Conservation (phyloP, 30 jellyfish, hydroid and myxozoan genomes). For the Pseudorhiza aurosa region DNA sequence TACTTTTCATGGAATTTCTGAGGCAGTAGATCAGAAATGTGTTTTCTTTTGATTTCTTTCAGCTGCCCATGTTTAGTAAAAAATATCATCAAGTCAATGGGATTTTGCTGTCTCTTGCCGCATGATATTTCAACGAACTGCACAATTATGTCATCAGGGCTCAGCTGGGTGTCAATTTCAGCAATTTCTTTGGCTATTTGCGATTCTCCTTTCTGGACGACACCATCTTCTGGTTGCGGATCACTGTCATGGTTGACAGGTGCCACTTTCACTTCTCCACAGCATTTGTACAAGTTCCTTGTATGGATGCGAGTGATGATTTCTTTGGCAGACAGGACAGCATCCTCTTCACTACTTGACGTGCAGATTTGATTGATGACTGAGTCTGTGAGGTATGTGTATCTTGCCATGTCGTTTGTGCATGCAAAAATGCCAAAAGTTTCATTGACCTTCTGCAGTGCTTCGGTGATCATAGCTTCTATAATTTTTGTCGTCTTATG, state of each 20-base stretch:
- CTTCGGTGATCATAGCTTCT: constrained; percentile 78
- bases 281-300: constrained; percentile 56
- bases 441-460: constrained; percentile 61
- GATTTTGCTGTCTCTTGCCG: constrained; percentile 65
- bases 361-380: constrained; percentile 60
- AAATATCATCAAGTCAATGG: constrained; percentile 56
- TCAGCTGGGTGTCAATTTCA: not conserved
- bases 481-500: constrained; percentile 75
- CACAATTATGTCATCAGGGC: constrained; percentile 45
- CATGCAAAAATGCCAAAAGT: constrained; percentile 45
- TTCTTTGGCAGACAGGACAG: constrained; percentile 22
- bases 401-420: constrained; percentile 44
- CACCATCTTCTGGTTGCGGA: constrained; percentile 15
- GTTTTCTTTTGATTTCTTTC: constrained; percentile 37
- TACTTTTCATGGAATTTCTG: constrained; percentile 52
- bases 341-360: constrained; percentile 18
- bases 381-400: constrained; percentile 69
- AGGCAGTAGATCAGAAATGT: constrained; percentile 71
- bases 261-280: constrained; percentile 66
- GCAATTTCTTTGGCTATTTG: constrained; percentile 58
- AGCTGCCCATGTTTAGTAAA: constrained; percentile 52
- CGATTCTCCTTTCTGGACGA: constrained; percentile 16
- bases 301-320: constrained; percentile 26
- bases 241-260: not conserved
- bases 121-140: constrained; percentile 34